Conservation (phyloP, 2,113 vertebrate genomes). For the Anarrhichthys ocellatus region DNA sequence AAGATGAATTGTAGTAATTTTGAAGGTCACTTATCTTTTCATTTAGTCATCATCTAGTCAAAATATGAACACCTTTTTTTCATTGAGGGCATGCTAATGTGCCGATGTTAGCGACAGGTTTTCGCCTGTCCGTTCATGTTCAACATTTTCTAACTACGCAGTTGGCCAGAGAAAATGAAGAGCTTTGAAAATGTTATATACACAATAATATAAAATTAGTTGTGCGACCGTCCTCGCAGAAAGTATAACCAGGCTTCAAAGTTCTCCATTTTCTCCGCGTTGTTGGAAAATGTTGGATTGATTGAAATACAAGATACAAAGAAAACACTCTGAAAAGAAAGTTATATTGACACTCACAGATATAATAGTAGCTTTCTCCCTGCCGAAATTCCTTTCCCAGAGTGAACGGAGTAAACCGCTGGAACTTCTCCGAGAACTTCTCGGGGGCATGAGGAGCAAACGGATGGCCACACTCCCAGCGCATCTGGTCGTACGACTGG, state of each 20-base stretch:
- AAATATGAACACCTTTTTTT: too few relatives aligned
- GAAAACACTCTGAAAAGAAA: not conserved
- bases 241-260: too few relatives aligned
- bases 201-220: not conserved
- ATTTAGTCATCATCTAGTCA: not conserved
- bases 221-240: too few relatives aligned
- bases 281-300: too few relatives aligned
- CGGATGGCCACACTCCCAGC: conserved; percentile 93
- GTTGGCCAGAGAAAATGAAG: not conserved
- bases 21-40: not conserved
- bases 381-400: conserved; percentile 94
- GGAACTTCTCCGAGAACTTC: conserved; percentile 95
- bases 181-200: not conserved
- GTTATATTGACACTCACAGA: conserved; percentile 88
- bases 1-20: not conserved
- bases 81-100: not conserved
- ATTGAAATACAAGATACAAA: not conserved
- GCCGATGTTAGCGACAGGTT: too few relatives aligned
- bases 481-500: conserved; percentile 90
- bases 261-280: too few relatives aligned
- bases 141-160: not conserved
- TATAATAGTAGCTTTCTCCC: conserved; percentile 96
- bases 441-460: conserved; percentile 89
- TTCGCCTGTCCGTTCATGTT: not conserved
- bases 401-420: conserved; percentile 93